These are phyloP conservation scores for Chaetodon trifasciatus DNA, from an alignment of 2,797 vertebrate genomes.

Conservation along the genomic window DNA sequence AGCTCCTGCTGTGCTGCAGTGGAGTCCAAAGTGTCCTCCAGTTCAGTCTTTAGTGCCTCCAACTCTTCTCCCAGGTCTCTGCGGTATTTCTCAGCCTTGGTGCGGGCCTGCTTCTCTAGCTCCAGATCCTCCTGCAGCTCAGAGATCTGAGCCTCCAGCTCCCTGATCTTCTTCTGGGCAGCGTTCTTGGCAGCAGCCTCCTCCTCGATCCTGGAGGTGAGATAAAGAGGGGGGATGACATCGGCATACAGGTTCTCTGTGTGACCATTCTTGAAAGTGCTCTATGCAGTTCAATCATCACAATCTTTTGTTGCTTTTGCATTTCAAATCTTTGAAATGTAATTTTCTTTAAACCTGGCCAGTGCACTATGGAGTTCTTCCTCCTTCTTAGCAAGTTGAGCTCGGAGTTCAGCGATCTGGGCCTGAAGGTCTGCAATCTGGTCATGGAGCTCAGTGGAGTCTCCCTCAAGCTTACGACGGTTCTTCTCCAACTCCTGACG, in stretches of 20 bases:
- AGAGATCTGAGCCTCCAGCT: conserved; percentile 94
- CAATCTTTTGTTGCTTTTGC: not conserved
- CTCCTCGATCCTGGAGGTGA: conserved; percentile 90
- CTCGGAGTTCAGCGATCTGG: conserved; percentile 94
- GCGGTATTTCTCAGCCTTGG: conserved; percentile 94
- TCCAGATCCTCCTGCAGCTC: conserved; percentile 98
- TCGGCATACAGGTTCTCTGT: not conserved
- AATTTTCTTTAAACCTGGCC: conserved; percentile 83
- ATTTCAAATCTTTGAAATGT: not conserved
- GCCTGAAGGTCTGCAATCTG: conserved; percentile 96
- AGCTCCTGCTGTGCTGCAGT: conserved; percentile 97
- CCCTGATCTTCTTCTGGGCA: conserved; percentile 94
- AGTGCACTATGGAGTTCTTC: conserved; percentile 94
- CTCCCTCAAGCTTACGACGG: conserved; percentile 95
- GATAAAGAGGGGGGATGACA: not conserved
- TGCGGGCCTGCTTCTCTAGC: conserved; percentile 89
- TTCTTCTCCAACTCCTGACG: conserved; percentile 97
- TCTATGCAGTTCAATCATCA: no score
- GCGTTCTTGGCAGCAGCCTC: conserved; percentile 93
- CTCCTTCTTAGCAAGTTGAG: conserved; percentile 97
- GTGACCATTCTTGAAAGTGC: not conserved
- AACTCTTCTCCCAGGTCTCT: conserved; percentile 95
- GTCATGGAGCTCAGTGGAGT: conserved; percentile 92
- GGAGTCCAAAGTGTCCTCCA: conserved; percentile 95
- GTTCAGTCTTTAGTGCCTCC: conserved; percentile 95